Base-by-base conservation (phyloP, 92 coral and sea anemone genomes). In the Isaurus tuberculatus region DNA sequence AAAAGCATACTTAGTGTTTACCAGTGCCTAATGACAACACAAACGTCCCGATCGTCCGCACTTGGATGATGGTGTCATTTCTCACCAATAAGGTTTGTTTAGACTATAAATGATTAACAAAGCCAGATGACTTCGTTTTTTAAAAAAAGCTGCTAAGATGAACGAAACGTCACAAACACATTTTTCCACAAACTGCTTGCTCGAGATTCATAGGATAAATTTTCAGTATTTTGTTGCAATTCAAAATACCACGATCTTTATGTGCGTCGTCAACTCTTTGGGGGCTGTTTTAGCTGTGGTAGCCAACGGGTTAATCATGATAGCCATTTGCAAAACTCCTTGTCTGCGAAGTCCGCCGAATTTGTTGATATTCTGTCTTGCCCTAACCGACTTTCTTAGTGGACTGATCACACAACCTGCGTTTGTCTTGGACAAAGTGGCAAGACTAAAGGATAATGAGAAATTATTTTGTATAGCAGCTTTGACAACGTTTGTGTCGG, bases 401-500 rank as follows among this genome's bases (percentile, higher is more conserved):
- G 82, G 82, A 26, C 51, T 77, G 14, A 36, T 77, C 53, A 60
- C 69, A 11, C 82, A 77, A 9, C 82, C 82, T 2, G 82, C 82
- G 16, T 77, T 77, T 58, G 82, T 77, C 11, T 13, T 77, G 30
- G 82, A 77, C 51, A 77, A 77, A 77, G 25, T 77, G 19, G 82
- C 82, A 36, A 57, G 82, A 28, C 16, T 77, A 22, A 58, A 34
- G 60, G 34, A 26, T 61, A 36, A 61, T 5, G 69, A 16, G 25
- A 46, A 36, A 22, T 58, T 77, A 36, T 77, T 36, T 34, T 77
- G 82, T 33, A 32, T 15, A 1, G 49, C 82, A 20, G 69, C 70
- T 36, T 61, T 58, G 34, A 77, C 70, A 23, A 77, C 82, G 29
- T 77, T 77, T 20, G 82, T 77, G 82, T 77, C 82, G 22, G 82